These are phyloP conservation scores for Cheilosia soror DNA, from an alignment of 2,888 invertebrate species.

Conservation along the genomic window DNA sequence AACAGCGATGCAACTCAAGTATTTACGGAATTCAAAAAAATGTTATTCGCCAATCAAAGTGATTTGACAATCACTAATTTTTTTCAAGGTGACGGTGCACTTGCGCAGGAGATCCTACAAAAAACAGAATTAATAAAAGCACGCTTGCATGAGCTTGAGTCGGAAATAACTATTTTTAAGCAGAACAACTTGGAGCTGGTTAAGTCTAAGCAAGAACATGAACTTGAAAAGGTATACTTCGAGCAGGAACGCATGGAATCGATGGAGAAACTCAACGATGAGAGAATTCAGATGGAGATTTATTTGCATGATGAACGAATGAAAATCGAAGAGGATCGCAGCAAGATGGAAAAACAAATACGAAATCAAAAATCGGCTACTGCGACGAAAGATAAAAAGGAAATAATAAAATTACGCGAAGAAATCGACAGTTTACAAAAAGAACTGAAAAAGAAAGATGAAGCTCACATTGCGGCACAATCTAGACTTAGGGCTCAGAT, in stretches of 20 bases:
- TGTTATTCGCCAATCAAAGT: conserved; percentile 47
- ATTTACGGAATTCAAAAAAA: conserved; percentile 60
- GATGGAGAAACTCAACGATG: conserved; percentile 87
- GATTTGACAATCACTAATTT: conserved; percentile 15
- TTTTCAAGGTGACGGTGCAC: neutral
- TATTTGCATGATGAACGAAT: conserved; percentile 89
- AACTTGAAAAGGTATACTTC: conserved; percentile 86
- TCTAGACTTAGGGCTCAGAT: conserved; percentile 90
- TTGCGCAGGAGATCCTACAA: conserved; percentile 43
- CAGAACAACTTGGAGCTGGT: conserved; percentile 85
- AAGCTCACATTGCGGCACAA: conserved; percentile 88
- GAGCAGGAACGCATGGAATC: conserved; percentile 86
- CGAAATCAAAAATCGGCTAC: conserved; percentile 88
- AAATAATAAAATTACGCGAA: conserved; percentile 87
- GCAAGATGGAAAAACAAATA: conserved; percentile 87
- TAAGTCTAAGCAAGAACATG: conserved; percentile 86
- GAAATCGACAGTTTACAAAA: conserved; percentile 88
- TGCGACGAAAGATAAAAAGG: conserved; percentile 88
- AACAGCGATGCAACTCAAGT: conserved; percentile 41
- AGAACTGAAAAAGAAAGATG: conserved; percentile 89
- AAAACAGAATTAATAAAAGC: conserved; percentile 80
- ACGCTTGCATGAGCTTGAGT: conserved; percentile 87
- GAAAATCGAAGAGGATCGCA: conserved; percentile 87
- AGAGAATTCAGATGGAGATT: conserved; percentile 87
- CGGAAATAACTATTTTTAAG: conserved; percentile 86